Conservation (phyloP, 2,113 vertebrate genomes). For the Notothenia coriiceps region DNA sequence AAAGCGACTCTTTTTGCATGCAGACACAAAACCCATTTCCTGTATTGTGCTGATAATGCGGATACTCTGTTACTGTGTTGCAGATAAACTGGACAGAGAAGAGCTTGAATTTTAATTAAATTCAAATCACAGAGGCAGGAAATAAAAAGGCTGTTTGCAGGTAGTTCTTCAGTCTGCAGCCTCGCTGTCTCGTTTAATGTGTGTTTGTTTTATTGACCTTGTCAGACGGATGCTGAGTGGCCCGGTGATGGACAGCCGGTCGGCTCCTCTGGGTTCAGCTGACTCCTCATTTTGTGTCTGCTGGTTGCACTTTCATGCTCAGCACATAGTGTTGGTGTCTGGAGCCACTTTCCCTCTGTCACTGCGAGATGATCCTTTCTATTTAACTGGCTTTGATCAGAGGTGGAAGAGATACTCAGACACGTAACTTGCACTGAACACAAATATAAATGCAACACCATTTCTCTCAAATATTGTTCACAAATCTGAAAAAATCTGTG, state of each 20-base stretch:
- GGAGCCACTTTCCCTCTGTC: not conserved
- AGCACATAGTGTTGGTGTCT: constrained; percentile 22
- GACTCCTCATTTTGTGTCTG: constrained; percentile 45
- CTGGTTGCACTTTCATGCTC: constrained; percentile 30
- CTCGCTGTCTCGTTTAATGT: not conserved
- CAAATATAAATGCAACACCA: too few species aligned
- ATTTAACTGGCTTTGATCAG: too few species aligned
- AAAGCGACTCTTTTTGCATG: not conserved
- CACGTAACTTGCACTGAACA: too few species aligned
- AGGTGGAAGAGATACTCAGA: too few species aligned
- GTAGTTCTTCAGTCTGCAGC: not conserved
- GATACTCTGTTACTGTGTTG: not conserved
- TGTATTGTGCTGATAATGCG: not conserved
- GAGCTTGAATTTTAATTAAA: constrained; percentile 9
- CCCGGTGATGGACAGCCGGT: constrained; percentile 39
- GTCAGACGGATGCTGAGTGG: constrained; percentile 45
- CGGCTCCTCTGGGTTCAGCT: constrained; percentile 41
- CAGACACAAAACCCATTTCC: not conserved
- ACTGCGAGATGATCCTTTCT: not conserved
- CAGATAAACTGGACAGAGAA: constrained; percentile 8
- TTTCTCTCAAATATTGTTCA: too few species aligned
- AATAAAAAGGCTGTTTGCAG: not conserved
- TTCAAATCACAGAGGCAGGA: not conserved
- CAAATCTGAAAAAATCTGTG: too few species aligned
- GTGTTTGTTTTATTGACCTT: constrained; percentile 51